phyloP scores from a whole-genome alignment of 2,888 invertebrate genomes.

The Eupithecia subumbrata region DNA sequence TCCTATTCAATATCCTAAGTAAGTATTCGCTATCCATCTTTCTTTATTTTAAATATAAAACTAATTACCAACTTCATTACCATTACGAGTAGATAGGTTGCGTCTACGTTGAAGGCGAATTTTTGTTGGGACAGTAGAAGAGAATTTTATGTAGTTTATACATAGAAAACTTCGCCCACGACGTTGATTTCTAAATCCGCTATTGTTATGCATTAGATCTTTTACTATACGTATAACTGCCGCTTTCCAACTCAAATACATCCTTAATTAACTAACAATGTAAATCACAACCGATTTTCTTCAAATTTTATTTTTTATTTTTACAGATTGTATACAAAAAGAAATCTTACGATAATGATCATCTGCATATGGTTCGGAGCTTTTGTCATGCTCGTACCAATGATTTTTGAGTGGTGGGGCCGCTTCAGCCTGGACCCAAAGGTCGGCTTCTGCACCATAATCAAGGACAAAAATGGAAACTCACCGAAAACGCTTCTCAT shows the following conservation, averaged over 20 bases:
- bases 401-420: constrained; percentile 33
- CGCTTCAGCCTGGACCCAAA: constrained; percentile 34
- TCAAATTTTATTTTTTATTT: neutral
- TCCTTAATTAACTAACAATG: neutral
- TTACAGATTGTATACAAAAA: constrained; percentile 38
- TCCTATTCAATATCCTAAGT: constrained; percentile 35
- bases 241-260: neutral
- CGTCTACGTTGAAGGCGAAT: too few relatives aligned
- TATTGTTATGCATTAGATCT: too few relatives aligned
- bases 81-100: too few relatives aligned
- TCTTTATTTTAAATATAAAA: too few relatives aligned
- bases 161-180: too few relatives aligned
- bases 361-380: constrained; percentile 32
- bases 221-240: neutral
- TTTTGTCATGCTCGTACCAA: constrained; percentile 22
- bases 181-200: too few relatives aligned
- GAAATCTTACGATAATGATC: constrained; percentile 38
- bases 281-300: neutral
- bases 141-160: too few relatives aligned
- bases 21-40: constrained; percentile 11
- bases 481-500: constrained; percentile 28
- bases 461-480: constrained; percentile 24
- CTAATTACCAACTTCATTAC: too few relatives aligned
- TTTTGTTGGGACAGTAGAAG: too few relatives aligned
- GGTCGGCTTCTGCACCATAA: constrained; percentile 32